These are phyloP conservation scores for Dicaeum eximium DNA, from an alignment of 2,113 vertebrate species.

Conservation along the genomic window DNA sequence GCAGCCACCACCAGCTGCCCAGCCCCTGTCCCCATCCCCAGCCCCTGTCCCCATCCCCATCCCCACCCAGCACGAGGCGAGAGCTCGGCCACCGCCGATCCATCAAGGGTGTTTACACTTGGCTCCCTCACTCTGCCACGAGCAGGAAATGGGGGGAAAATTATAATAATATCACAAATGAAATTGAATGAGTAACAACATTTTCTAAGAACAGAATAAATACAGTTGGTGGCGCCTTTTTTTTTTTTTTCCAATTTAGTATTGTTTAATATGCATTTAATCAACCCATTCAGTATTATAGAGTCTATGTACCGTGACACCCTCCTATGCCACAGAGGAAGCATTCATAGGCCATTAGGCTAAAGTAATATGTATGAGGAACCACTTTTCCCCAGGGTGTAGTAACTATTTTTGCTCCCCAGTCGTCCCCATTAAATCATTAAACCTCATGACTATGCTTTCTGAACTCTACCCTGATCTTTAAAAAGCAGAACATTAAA, in stretches of 20 bases:
- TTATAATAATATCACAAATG: conserved; percentile 48
- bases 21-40: not conserved
- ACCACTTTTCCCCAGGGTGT: conserved; percentile 84
- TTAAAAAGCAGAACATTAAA: conserved; percentile 87
- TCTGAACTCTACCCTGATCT: conserved; percentile 92
- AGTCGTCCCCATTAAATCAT: conserved; percentile 91
- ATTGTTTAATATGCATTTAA: conserved; percentile 92
- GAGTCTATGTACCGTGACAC: conserved; percentile 82
- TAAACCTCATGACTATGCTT: conserved; percentile 86
- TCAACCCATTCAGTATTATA: conserved; percentile 86
- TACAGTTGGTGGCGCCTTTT: conserved; percentile 69
- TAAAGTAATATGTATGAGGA: conserved; percentile 84
- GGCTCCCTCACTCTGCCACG: conserved; percentile 16
- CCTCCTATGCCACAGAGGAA: conserved; percentile 71
- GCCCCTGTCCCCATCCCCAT: not conserved
- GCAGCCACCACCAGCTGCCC: not conserved
- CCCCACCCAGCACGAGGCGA: rapidly evolving
- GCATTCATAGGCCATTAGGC: conserved; percentile 81
- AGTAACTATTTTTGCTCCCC: conserved; percentile 86
- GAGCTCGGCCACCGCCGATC: not conserved
- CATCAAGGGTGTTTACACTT: not conserved
- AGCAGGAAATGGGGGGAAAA: conserved; percentile 46
- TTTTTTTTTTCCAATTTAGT: conserved; percentile 77
- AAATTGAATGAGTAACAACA: conserved; percentile 70
- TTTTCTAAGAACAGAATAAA: conserved; percentile 73